Conservation (phyloP, 2,113 vertebrate genomes). For the Varanus salvator region DNA sequence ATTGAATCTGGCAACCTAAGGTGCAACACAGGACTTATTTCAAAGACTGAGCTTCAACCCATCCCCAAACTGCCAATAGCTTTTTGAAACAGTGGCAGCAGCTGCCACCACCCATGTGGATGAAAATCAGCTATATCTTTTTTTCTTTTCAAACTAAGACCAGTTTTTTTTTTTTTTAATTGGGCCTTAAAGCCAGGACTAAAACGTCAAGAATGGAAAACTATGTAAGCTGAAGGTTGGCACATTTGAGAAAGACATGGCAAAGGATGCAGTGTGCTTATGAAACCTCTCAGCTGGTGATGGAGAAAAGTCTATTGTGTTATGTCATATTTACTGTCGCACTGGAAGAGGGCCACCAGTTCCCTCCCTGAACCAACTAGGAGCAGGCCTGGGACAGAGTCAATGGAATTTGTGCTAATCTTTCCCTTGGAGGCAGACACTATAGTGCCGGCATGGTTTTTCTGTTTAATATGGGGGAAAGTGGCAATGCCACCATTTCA, state of each 20-base stretch:
- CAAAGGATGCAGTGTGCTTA: background rate
- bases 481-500: slow-evolving; percentile 52
- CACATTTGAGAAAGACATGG: background rate
- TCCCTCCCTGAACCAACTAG: slow-evolving; percentile 9
- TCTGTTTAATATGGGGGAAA: background rate
- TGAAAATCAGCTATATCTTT: background rate
- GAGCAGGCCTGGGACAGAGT: slow-evolving; percentile 44
- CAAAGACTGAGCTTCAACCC: background rate
- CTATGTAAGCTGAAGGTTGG: background rate
- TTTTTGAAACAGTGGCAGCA: no score
- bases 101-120: background rate
- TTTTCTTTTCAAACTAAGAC: background rate
- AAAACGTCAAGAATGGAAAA: background rate
- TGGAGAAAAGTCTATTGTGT: background rate
- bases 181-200: background rate
- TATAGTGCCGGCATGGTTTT: slow-evolving; percentile 5
- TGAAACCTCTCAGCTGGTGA: slow-evolving; percentile 34
- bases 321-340: slow-evolving; percentile 14
- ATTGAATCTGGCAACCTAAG: background rate
- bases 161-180: no score
- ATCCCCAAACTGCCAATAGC: background rate
- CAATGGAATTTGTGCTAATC: slow-evolving; percentile 44
- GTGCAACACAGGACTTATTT: background rate
- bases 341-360: accelerated
- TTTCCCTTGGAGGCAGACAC: slow-evolving; percentile 19